Conservation (phyloP, 1,140 invertebrate species). For the Macrocentrus cingulum region DNA sequence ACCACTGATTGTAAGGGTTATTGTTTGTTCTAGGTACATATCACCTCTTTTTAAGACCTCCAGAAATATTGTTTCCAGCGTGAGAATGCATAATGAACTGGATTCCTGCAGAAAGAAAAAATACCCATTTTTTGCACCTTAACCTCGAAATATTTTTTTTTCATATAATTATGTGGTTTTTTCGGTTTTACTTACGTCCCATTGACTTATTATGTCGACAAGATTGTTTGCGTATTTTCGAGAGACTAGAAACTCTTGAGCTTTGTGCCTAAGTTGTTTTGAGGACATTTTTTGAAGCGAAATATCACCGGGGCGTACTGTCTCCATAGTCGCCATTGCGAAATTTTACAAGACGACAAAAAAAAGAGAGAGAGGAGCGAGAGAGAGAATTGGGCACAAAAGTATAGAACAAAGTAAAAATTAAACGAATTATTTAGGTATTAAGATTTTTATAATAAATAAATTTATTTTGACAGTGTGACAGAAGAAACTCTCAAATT, state of each 20-base stretch:
- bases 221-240: slow-evolving; percentile 66
- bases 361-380: no score
- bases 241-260: slow-evolving; percentile 67
- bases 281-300: slow-evolving; percentile 49
- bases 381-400: no score
- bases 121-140: no score
- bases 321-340: slow-evolving; percentile 26
- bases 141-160: no score
- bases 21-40: slow-evolving; percentile 59
- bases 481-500: no score
- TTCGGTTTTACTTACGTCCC: slow-evolving; percentile 58
- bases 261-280: slow-evolving; percentile 64
- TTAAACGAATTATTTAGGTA: no score
- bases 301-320: slow-evolving; percentile 20
- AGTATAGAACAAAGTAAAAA: no score
- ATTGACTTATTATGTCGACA: slow-evolving; percentile 65
- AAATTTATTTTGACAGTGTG: no score
- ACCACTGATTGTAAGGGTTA: slow-evolving; percentile 46
- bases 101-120: slow-evolving; percentile 42
- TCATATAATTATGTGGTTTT: slow-evolving; percentile 29
- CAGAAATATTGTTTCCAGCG: slow-evolving; percentile 69
- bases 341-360: no score
- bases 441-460: no score
- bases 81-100: slow-evolving; percentile 61
- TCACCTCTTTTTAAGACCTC: slow-evolving; percentile 66